These are phyloP conservation scores for Macrosteles quadrilineatus DNA, from an alignment of 1,140 invertebrate species.

Conservation along the genomic window DNA sequence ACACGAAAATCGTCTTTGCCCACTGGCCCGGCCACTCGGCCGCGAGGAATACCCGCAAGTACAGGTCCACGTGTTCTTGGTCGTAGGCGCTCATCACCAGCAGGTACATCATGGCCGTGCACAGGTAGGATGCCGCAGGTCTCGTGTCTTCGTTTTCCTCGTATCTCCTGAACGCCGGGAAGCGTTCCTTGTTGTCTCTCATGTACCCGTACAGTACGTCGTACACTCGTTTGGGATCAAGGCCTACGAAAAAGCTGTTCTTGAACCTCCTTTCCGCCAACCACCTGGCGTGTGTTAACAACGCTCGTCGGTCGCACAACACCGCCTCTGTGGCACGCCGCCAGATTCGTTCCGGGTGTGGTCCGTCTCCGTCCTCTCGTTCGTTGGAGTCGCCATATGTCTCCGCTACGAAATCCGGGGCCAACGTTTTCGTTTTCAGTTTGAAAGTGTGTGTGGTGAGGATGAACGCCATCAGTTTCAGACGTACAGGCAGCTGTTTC, in stretches of 20 bases:
- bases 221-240: background rate
- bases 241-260: background rate
- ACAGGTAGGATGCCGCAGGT: background rate
- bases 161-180: background rate
- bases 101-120: background rate
- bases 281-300: background rate
- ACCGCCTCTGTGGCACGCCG: background rate
- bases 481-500: background rate
- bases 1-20: background rate
- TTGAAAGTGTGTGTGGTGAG: background rate
- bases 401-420: background rate
- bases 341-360: background rate
- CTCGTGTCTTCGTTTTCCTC: background rate
- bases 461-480: background rate
- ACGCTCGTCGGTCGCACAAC: background rate
- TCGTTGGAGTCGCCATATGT: too few species aligned
- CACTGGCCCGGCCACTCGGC: conserved; percentile 14
- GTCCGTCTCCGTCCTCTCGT: background rate
- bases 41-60: background rate
- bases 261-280: background rate
- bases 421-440: background rate
- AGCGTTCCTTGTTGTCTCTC: background rate
- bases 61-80: background rate
- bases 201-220: conserved; percentile 3
- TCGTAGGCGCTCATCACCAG: conserved; percentile 5